Conservation (phyloP, 2,888 invertebrate species). For the Elegia similella region DNA sequence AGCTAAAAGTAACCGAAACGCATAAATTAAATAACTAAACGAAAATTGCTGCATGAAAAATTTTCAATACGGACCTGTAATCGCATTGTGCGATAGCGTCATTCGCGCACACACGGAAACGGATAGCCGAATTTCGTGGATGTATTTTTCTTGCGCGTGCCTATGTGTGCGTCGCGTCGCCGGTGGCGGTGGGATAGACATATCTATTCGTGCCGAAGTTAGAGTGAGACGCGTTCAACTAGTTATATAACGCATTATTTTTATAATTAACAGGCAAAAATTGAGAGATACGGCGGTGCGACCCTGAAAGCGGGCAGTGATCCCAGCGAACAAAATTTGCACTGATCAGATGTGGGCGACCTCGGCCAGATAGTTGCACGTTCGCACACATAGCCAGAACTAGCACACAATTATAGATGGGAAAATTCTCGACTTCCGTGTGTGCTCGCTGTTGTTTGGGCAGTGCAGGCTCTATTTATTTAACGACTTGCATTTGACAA, state of each 20-base stretch:
- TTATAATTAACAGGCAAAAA: slow-evolving; percentile 82
- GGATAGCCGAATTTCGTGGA: slow-evolving; percentile 72
- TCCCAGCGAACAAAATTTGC: slow-evolving; percentile 77
- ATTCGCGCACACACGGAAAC: slow-evolving; percentile 70
- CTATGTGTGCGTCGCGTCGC: slow-evolving; percentile 64
- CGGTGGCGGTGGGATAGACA: slow-evolving; percentile 47
- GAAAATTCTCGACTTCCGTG: slow-evolving; percentile 73
- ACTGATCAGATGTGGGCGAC: slow-evolving; percentile 82
- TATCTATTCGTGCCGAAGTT: slow-evolving; percentile 33
- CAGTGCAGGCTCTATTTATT: slow-evolving; percentile 11
- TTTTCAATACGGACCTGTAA: slow-evolving; percentile 68
- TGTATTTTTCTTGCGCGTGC: slow-evolving; percentile 71
- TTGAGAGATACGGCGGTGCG: slow-evolving; percentile 77
- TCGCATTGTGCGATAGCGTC: slow-evolving; percentile 80
- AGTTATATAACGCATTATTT: slow-evolving; percentile 81
- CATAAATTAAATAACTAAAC: not conserved
- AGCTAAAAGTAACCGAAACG: not conserved
- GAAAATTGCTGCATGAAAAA: slow-evolving; percentile 21
- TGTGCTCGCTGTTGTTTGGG: slow-evolving; percentile 24
- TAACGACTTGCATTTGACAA: not conserved
- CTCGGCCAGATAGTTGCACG: slow-evolving; percentile 74
- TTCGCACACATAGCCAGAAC: slow-evolving; percentile 45
- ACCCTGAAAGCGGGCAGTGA: slow-evolving; percentile 75
- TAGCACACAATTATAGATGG: slow-evolving; percentile 38
- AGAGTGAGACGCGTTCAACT: slow-evolving; percentile 47